Evolutionary conservation across 2,888 invertebrate genomes (phyloP).

Genomic region (Cheilosia variabilis): DNA sequence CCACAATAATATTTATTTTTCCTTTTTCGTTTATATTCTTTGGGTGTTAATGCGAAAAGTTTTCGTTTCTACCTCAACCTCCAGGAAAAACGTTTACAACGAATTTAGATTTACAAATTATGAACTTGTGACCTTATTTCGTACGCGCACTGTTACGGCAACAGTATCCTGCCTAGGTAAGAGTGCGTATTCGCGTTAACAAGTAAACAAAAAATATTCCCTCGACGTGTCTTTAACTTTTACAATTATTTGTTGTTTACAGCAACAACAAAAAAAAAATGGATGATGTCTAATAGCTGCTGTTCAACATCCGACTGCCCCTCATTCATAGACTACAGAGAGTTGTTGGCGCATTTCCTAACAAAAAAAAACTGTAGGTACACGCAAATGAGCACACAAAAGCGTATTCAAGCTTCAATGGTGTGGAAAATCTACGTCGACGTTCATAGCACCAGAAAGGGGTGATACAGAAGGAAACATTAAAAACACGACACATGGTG

Average conservation of each 20-base stretch:
- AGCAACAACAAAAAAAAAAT: not conserved
- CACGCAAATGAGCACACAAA: not conserved
- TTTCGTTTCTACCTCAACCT: not conserved
- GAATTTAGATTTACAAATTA: not conserved
- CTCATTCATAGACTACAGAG: not conserved
- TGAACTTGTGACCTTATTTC: not conserved
- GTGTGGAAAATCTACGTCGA: not conserved
- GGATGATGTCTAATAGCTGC: not conserved
- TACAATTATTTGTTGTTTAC: not conserved
- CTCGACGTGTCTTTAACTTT: not conserved
- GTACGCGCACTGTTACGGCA: not conserved
- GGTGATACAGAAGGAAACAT: too few relatives aligned
- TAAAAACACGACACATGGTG: too few relatives aligned
- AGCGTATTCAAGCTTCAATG: not conserved
- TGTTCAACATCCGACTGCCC: not conserved
- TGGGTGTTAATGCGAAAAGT: slow-evolving; percentile 6
- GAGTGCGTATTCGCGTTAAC: not conserved
- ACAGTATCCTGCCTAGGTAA: not conserved
- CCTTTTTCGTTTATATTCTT: not conserved
- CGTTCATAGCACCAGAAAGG: not conserved
- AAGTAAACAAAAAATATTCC: not conserved
- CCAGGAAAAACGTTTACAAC: not conserved
- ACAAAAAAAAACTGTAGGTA: not conserved
- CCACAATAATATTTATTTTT: not conserved
- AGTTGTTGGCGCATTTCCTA: not conserved